Percentiles rank a stretch among this genome's conserved stretches.
Conservation (phyloP, 2,797 vertebrate genomes). For the Carduelis carduelis region DNA sequence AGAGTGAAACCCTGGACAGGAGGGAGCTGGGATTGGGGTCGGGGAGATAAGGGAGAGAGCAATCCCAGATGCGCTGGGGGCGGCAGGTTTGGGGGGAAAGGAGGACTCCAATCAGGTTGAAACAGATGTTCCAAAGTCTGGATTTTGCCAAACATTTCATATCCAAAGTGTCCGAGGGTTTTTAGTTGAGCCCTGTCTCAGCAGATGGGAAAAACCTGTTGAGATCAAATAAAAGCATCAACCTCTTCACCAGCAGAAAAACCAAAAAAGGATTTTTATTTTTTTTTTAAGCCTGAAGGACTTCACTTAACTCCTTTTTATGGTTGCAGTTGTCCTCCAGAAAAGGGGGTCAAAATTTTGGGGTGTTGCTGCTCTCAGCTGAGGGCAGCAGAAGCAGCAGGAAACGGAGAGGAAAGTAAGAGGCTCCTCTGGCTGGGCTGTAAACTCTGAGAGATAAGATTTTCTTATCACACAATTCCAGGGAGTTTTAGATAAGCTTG, state of each 20-base stretch:
- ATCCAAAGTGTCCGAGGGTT: not conserved
- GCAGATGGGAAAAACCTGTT: constrained; percentile 29
- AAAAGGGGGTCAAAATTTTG: not conserved
- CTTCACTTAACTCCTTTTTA: not conserved
- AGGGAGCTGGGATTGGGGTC: constrained; percentile 15
- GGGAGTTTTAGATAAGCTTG: constrained; percentile 35
- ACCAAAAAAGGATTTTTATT: not conserved
- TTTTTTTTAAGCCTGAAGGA: not conserved
- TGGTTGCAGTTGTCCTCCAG: not conserved
- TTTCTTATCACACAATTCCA: constrained; percentile 17
- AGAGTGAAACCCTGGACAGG: constrained; percentile 55
- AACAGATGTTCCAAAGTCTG: constrained; percentile 39
- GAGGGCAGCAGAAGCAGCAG: constrained; percentile 4
- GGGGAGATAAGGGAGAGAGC: constrained; percentile 44
- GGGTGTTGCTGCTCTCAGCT: not conserved
- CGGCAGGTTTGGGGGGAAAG: not conserved
- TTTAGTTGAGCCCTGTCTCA: not conserved
- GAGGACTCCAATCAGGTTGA: not conserved
- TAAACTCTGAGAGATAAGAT: not conserved
- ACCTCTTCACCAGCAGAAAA: not conserved
- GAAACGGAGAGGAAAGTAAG: not conserved
- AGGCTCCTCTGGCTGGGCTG: not conserved
- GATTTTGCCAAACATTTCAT: not conserved
- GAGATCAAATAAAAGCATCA: constrained; percentile 14
- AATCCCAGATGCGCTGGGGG: not conserved